Percentiles rank a stretch among this genome's conserved stretches.
These are phyloP conservation scores for Drosophila kanapiae DNA, from an alignment of 1,140 invertebrate species.

Conservation along the genomic window DNA sequence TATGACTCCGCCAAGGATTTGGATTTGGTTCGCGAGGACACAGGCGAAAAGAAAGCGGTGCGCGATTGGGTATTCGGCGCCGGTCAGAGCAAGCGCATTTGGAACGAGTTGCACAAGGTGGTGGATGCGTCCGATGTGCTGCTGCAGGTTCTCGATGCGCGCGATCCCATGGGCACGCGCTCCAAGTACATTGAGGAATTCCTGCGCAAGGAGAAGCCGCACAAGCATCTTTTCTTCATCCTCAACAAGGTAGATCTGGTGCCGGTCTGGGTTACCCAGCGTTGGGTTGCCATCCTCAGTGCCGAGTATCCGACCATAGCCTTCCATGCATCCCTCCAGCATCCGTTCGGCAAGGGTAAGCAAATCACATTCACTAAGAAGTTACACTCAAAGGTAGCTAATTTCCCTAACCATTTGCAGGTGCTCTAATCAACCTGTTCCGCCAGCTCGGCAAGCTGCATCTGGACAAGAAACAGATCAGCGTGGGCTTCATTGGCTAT, in stretches of 20 bases:
- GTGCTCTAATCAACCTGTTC: conserved; percentile 97
- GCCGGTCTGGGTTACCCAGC: conserved; percentile 98
- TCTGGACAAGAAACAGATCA: conserved; percentile 98
- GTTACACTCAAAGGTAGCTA: background rate
- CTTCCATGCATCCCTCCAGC: conserved; percentile 98
- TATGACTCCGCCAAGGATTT: conserved; percentile 94
- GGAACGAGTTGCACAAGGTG: conserved; percentile 99
- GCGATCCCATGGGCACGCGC: conserved; percentile 97
- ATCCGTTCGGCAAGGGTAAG: conserved; percentile 97
- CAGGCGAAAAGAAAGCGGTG: conserved; percentile 90
- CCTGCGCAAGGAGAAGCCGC: conserved; percentile 94
- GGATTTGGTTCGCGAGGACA: conserved; percentile 93
- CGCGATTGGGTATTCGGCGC: conserved; percentile 95
- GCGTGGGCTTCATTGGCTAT: conserved; percentile 99
- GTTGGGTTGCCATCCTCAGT: conserved; percentile 97
- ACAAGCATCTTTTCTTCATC: conserved; percentile 98
- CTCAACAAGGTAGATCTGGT: conserved; percentile 98
- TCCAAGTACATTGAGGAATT: conserved; percentile 97
- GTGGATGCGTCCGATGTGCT: conserved; percentile 99
- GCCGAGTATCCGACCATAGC: conserved; percentile 98
- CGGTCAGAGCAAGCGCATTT: conserved; percentile 98
- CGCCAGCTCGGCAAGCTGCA: conserved; percentile 99
- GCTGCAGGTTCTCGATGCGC: conserved; percentile 96
- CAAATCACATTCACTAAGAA: background rate
- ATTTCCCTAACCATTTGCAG: conserved; percentile 20